Conservation (phyloP, 2,888 invertebrate species). For the Leucophora obtusa region DNA sequence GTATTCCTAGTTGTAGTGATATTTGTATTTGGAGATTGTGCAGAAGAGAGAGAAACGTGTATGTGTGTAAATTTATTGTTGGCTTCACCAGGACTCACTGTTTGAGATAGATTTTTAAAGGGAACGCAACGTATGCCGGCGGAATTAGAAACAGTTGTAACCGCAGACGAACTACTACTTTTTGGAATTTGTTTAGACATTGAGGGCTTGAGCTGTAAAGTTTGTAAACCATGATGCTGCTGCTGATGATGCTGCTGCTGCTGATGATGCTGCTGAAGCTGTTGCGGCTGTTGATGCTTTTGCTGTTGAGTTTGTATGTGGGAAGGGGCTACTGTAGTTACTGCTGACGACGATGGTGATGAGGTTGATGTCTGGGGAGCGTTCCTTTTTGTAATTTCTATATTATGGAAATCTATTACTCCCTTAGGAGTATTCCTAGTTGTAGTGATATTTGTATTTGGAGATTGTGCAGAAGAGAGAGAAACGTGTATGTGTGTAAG, state of each 20-base stretch:
- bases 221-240: not conserved
- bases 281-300: not conserved
- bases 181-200: no score
- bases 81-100: no score
- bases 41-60: conserved; percentile 37
- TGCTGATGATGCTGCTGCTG: conserved; percentile 13
- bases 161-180: no score
- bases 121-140: no score
- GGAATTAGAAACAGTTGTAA: no score
- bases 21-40: no score
- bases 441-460: conserved; percentile 10
- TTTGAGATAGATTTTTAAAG: no score
- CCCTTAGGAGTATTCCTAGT: conserved; percentile 12
- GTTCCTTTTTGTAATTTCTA: no score
- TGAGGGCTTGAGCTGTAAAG: conserved; percentile 32
- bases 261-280: conserved; percentile 27
- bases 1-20: not conserved
- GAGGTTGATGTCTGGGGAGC: no score
- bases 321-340: no score
- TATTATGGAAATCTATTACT: conserved; percentile 46
- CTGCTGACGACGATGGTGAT: no score
- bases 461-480: conserved; percentile 27
- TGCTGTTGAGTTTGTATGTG: conserved; percentile 25
- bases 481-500: conserved; percentile 39
- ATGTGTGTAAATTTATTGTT: no score